Evolutionary conservation across 2,797 vertebrate genomes (phyloP).

Genomic region (Mareca penelope): DNA sequence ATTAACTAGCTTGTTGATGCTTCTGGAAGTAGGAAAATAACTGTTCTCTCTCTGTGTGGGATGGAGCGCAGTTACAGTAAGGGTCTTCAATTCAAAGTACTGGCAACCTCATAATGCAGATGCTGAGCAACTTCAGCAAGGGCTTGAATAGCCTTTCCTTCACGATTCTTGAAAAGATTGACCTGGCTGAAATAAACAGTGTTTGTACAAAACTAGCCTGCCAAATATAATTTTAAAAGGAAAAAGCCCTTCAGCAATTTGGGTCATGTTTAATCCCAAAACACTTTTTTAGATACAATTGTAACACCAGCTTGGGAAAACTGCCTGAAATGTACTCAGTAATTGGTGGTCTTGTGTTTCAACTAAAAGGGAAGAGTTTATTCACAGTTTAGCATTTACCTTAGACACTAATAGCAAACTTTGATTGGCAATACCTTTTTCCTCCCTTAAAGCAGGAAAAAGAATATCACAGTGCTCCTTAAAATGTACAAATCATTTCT

Average conservation of each 20-base stretch:
- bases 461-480: not conserved
- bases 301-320: not conserved
- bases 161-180: not conserved
- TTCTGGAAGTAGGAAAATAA: not conserved
- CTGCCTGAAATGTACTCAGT: not conserved
- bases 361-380: not conserved
- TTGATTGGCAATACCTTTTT: not conserved
- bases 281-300: not conserved
- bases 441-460: not conserved
- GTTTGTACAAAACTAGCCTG: not conserved
- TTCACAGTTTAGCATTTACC: not conserved
- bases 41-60: not conserved
- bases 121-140: not conserved
- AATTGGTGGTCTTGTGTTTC: not conserved
- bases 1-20: not conserved
- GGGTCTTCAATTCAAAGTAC: not conserved
- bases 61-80: not conserved
- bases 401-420: not conserved
- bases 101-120: not conserved
- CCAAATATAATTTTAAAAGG: not conserved
- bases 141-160: not conserved
- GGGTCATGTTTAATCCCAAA: not conserved
- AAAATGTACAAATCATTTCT: constrained; percentile 38
- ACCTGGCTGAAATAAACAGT: not conserved
- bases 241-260: not conserved